Evolutionary conservation across 2,113 vertebrate genomes (phyloP), one percentile per base, ranked within the genome.

Genomic region (Notechis scutatus): DNA sequence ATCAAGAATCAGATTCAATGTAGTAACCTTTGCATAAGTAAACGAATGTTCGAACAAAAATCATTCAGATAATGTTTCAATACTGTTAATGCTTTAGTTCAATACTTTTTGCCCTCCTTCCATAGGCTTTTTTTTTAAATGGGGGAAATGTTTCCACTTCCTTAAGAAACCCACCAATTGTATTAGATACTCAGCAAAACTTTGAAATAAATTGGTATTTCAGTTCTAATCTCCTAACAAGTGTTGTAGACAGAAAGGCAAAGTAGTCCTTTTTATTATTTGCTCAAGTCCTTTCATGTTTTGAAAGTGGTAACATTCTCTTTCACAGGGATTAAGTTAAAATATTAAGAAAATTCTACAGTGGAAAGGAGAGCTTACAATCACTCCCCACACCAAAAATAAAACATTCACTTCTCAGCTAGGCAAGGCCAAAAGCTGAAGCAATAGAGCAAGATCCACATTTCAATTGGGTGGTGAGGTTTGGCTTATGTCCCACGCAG

Each of bases 61-160:
- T 95, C 1, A 86, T 94, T 94, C 54, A 74, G 94, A 69, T 39
- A 89, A 93, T 94, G 95, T 92, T 74, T 90, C 11, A 81, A 56
- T 92, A 94, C 15, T 92, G 95, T 74, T 2, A 57, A 87, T 0
- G 1, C 2, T 1, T 87, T 92, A 95, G 52, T 94, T 91, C 91
- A 52, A 91, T 92, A 93, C 90, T 93, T 95, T 42, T 20, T 94
- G 93, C 93, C 95, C 93, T 94, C 94, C 94, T 93, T 97, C 92
- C 92, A 97, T 89, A 96, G 93, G 93, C 96, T 94, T 94, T 96
- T 95, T 96, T 94, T 94, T 95, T 96, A 97, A 98, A 97, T 91
- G 94, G 94, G 94, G 96, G 95, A 92, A 26, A 39, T 57, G 93
- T 91, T 93, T 86, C 94, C 93, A 93, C 4, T 95, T 93, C 95